phyloP scores from a whole-genome alignment of 1,140 invertebrate genomes.

The Patella vulgata region DNA sequence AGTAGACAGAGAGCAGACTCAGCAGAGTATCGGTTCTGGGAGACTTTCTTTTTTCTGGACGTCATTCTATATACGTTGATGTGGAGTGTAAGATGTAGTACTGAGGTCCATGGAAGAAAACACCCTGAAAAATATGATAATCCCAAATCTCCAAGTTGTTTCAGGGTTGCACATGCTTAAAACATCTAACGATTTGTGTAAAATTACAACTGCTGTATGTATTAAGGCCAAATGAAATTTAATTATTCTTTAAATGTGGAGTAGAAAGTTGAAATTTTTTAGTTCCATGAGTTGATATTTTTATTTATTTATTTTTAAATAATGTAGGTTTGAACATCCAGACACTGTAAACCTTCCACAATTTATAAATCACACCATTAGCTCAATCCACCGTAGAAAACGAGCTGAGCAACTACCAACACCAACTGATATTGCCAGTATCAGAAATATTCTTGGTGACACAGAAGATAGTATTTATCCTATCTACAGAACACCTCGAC shows the following conservation, averaged over 20 bases:
- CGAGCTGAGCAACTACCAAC: constrained; percentile 1
- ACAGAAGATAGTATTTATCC: constrained; percentile 3
- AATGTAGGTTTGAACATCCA: neutral
- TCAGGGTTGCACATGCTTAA: no score
- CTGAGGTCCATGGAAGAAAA: neutral
- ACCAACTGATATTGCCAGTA: neutral
- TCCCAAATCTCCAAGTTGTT: no score
- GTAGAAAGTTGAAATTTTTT: no score
- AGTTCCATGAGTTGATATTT: no score
- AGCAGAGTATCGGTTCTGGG: neutral
- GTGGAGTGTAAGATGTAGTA: neutral
- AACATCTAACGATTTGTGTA: no score
- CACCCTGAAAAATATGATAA: no score
- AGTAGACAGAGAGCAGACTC: neutral
- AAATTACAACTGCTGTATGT: no score
- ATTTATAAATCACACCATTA: constrained; percentile 1
- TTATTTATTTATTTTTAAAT: no score
- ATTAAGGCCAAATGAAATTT: no score
- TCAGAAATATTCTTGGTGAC: constrained; percentile 3
- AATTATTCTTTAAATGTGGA: no score
- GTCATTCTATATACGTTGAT: neutral
- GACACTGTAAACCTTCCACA: constrained; percentile 2
- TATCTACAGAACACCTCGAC: constrained; percentile 7
- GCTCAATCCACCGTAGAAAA: constrained; percentile 1
- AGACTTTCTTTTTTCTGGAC: neutral